A percentile compares a stretch with the other conserved stretches of the same genome.
These are phyloP conservation scores for Ophion costatus DNA, from an alignment of 2,888 invertebrate genomes.

Conservation along the genomic window DNA sequence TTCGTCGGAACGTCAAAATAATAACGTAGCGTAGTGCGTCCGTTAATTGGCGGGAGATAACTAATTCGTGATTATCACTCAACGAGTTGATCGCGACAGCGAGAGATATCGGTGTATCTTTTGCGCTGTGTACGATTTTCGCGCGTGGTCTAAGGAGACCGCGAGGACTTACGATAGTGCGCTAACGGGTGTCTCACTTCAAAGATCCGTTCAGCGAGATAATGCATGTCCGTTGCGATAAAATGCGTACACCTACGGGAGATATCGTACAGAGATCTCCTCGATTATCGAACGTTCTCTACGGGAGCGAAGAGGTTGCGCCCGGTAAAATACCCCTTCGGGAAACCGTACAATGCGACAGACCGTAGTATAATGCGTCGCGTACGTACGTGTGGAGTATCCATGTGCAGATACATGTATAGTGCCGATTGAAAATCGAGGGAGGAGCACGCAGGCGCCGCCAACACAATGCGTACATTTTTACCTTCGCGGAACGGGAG, in stretches of 20 bases:
- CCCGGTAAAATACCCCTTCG: constrained; percentile 23
- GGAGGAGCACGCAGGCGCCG: constrained; percentile 59
- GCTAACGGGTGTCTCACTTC: constrained; percentile 42
- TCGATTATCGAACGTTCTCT: constrained; percentile 55
- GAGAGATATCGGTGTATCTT: neutral
- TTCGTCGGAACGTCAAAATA: neutral
- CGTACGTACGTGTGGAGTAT: constrained; percentile 4
- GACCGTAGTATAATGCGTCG: constrained; percentile 37
- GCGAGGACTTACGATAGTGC: constrained; percentile 58
- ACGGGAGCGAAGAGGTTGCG: constrained; percentile 35
- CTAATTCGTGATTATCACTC: constrained; percentile 21
- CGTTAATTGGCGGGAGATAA: neutral
- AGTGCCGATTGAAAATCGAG: constrained; percentile 63
- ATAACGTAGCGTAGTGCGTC: neutral
- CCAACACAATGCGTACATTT: constrained; percentile 66
- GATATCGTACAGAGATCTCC: constrained; percentile 60
- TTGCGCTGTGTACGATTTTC: neutral
- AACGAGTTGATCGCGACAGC: constrained; percentile 13
- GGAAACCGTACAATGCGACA: constrained; percentile 36
- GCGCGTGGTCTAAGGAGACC: constrained; percentile 37
- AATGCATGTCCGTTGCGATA: constrained; percentile 34
- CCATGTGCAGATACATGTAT: neutral
- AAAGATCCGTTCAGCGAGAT: constrained; percentile 59
- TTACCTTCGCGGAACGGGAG: constrained; percentile 24
- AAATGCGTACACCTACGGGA: constrained; percentile 26